Evolutionary conservation across 2,113 vertebrate genomes (phyloP).

Genomic region (Osmerus mordax): DNA sequence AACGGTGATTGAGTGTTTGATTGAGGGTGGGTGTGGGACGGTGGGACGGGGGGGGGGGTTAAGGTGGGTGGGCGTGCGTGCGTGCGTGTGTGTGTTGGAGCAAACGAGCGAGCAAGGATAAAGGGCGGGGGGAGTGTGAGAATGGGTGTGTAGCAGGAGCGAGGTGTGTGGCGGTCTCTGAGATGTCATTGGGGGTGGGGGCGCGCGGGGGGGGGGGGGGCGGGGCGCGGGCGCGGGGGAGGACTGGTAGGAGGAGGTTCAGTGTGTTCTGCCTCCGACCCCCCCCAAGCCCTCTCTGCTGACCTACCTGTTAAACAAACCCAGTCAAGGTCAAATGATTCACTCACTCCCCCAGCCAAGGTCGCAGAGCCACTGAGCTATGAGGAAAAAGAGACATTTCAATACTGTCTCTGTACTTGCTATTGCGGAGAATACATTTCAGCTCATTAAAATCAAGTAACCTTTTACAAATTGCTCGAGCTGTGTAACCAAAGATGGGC

Average conservation of each 20-base stretch:
- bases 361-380: slow-evolving; percentile 7
- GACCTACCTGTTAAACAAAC: slow-evolving; percentile 59
- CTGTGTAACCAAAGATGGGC: slow-evolving; percentile 6
- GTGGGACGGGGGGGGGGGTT: slow-evolving; percentile 1
- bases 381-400: slow-evolving; percentile 24
- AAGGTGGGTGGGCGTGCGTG: slow-evolving; percentile 10
- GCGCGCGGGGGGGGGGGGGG: no score
- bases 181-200: slow-evolving; percentile 13
- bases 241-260: slow-evolving; percentile 44
- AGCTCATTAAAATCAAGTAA: slow-evolving; percentile 10
- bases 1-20: slow-evolving; percentile 36
- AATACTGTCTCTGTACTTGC: slow-evolving; percentile 9
- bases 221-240: slow-evolving; percentile 3
- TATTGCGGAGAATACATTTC: slow-evolving; percentile 32
- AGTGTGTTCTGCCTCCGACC: slow-evolving; percentile 36
- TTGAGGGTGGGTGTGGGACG: slow-evolving; percentile 15
- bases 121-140: slow-evolving; percentile 33
- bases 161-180: slow-evolving; percentile 48
- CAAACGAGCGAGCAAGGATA: slow-evolving; percentile 14
- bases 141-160: slow-evolving; percentile 38
- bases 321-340: slow-evolving; percentile 53
- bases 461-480: slow-evolving; percentile 6
- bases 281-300: slow-evolving; percentile 34
- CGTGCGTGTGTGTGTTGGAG: slow-evolving; percentile 31
- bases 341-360: slow-evolving; percentile 38